Evolutionary conservation across 2,113 vertebrate genomes (phyloP), one percentile per base, ranked within the genome.

Genomic region (Rhabdomys dilectus): DNA sequence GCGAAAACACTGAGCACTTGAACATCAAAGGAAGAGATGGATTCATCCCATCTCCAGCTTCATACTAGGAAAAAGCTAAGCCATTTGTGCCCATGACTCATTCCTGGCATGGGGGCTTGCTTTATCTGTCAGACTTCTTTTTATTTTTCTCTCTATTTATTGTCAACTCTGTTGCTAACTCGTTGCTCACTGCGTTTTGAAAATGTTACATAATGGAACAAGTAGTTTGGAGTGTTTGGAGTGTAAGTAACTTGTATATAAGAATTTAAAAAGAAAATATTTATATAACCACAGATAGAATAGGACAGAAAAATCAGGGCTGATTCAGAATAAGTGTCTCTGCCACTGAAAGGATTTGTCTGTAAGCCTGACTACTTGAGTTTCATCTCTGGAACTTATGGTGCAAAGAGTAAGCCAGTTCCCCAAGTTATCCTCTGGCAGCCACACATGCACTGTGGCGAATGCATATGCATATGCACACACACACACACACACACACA

Each of bases 171-270:
- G 76, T 6, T 90, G 21, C 21, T 91, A 80, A 81, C 70, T 88
- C 42, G 70, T 48, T 62, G 42, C 36, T 85, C 48, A 45, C 75
- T 90, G 53, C 13, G 17, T 89, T 90, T 93, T 60, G 16, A 93
- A 96, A 92, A 88, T 70, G 24, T 48, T 15, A 39, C 51, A 68
- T 89, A 58, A 72, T 88, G 42, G 85, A 95, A 81, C 58, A 93
- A 26, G 51, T 11, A 48, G 51, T 42, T 82, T 73, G 62, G 88
- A 94, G 7, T 56, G 51, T 70, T 2, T 85, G 21, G 21, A 91
- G 68, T 80, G 58, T 42, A 36, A 45, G 7, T 88, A 53, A 58
- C 80, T 62, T 68, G n/a, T 12, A 70, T 31, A 68, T 68, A n/a
- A 91, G 8, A 48, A 68, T 84, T 66, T 15, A 66, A 48, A 93